Conservation (phyloP, 2,888 invertebrate genomes). For the Ennomos quercinarius region DNA sequence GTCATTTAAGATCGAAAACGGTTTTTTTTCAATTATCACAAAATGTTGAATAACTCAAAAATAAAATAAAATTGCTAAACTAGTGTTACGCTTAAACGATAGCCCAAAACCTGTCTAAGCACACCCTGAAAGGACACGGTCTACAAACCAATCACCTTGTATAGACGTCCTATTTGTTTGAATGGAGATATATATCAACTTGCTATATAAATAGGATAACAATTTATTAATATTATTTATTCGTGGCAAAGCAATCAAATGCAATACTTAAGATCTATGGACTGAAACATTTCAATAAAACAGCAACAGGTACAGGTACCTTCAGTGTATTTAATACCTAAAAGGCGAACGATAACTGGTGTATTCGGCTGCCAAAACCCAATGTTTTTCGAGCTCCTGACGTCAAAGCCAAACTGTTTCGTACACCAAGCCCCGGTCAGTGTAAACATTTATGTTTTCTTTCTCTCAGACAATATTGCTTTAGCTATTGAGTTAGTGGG, state of each 20-base stretch:
- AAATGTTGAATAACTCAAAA: too few species aligned
- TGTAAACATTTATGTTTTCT: conserved; percentile 68
- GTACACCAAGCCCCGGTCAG: conserved; percentile 59
- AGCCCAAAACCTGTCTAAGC: too few species aligned
- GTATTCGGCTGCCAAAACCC: conserved; percentile 44
- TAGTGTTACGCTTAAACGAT: too few species aligned
- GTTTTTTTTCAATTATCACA: too few species aligned
- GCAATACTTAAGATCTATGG: neutral
- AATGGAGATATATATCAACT: too few species aligned
- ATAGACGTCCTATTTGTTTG: too few species aligned
- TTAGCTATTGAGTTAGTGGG: conserved; percentile 27
- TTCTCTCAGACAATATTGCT: conserved; percentile 44
- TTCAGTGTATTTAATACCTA: conserved; percentile 26
- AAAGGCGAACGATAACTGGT: conserved; percentile 45
- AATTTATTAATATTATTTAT: too few species aligned
- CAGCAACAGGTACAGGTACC: neutral
- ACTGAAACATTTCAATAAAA: neutral
- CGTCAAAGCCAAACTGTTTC: conserved; percentile 69
- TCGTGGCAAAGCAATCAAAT: neutral
- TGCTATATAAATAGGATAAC: too few species aligned
- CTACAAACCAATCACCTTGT: too few species aligned
- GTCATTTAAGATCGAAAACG: too few species aligned
- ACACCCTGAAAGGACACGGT: too few species aligned
- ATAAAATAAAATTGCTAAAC: too few species aligned
- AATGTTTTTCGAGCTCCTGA: conserved; percentile 57